A percentile compares a stretch with the other conserved stretches of the same genome.
Evolutionary conservation across 2,888 invertebrate genomes (phyloP).

Genomic region (Ferdinandea cuprea): DNA sequence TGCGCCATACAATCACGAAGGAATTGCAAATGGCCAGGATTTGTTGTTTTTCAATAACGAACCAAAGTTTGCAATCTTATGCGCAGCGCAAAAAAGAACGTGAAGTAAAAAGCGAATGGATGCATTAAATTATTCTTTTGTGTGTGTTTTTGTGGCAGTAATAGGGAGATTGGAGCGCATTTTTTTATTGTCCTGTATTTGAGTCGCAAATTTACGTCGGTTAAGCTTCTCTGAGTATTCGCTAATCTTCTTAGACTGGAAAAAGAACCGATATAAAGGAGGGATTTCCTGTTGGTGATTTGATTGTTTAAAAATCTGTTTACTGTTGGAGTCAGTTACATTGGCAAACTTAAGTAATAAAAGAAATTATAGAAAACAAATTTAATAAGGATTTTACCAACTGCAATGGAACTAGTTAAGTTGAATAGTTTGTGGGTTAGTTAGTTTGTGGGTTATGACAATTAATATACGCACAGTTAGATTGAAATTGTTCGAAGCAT

Average conservation of each 20-base stretch:
- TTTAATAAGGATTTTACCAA: constrained; percentile 1
- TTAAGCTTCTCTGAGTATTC: constrained; percentile 49
- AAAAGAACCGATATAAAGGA: constrained; percentile 53
- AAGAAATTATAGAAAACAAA: constrained; percentile 7
- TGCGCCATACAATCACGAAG: constrained; percentile 41
- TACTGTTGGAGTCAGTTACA: background rate
- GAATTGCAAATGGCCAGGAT: constrained; percentile 59
- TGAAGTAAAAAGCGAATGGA: constrained; percentile 28
- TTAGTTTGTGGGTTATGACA: too few species aligned
- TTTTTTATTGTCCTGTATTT: constrained; percentile 3
- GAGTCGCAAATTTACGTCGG: constrained; percentile 52
- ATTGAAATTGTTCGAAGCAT: too few species aligned
- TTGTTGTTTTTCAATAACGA: constrained; percentile 64
- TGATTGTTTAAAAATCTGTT: constrained; percentile 43
- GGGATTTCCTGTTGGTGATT: constrained; percentile 46
- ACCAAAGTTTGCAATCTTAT: constrained; percentile 59
- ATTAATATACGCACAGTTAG: too few species aligned
- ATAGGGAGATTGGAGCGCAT: background rate
- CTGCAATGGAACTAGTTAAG: background rate
- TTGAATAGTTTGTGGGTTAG: background rate
- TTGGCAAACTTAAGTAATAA: constrained; percentile 6
- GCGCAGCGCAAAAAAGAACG: constrained; percentile 22
- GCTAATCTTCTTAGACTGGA: constrained; percentile 18
- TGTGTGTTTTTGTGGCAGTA: background rate
- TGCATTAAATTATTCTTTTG: constrained; percentile 44